Conservation (phyloP, 1,140 invertebrate species). For the Drosophila sturtevanti region DNA sequence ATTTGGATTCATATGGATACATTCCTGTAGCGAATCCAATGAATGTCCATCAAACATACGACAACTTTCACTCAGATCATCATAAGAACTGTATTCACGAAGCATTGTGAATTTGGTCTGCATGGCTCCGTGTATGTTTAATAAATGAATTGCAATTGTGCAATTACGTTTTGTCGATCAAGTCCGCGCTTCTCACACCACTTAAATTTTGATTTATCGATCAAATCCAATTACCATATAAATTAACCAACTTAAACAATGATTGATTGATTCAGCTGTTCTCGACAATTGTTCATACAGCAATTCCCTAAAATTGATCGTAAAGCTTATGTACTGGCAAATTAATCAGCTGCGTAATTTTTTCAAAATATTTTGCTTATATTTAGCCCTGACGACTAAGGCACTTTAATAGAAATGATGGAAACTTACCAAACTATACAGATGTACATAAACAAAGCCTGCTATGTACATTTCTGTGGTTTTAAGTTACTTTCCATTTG, state of each 20-base stretch:
- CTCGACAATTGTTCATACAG: constrained; percentile 14
- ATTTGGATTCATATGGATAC: constrained; percentile 59
- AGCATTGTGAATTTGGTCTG: constrained; percentile 44
- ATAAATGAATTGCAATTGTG: constrained; percentile 18
- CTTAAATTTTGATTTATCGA: neutral
- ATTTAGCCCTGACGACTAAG: neutral
- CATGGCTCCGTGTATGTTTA: constrained; percentile 13
- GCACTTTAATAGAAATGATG: neutral
- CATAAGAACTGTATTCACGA: constrained; percentile 59
- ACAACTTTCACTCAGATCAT: constrained; percentile 57
- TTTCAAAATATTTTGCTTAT: neutral
- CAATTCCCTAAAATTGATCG: neutral
- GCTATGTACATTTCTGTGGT: neutral
- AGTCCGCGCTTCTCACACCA: neutral
- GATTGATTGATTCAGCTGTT: constrained; percentile 53
- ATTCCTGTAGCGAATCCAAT: constrained; percentile 55
- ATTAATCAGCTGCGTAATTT: neutral
- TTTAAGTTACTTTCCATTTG: neutral
- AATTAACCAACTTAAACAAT: neutral
- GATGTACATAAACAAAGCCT: neutral
- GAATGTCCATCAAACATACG: constrained; percentile 54
- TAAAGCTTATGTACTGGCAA: neutral
- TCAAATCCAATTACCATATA: constrained; percentile 1
- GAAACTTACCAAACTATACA: neutral
- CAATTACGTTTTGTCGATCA: neutral